phyloP scores from a whole-genome alignment of 2,113 vertebrate genomes.

The Nestor notabilis region DNA sequence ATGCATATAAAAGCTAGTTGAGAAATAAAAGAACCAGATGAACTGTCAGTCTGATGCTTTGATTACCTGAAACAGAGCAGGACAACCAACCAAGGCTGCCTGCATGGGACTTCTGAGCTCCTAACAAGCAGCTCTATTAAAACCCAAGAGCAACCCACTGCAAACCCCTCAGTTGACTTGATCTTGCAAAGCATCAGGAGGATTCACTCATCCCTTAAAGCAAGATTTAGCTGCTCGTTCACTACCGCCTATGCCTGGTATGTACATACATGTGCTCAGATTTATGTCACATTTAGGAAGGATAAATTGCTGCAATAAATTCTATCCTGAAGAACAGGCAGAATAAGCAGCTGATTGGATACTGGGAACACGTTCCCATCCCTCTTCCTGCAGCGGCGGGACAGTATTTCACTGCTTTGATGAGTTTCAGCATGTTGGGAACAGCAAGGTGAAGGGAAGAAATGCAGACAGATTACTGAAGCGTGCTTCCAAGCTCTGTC shows the following conservation, averaged over 20 bases:
- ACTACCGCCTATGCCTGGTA: not conserved
- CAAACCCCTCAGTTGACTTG: not conserved
- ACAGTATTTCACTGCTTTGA: not conserved
- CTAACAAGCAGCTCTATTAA: not conserved
- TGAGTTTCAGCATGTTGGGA: not conserved
- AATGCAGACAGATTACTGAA: not conserved
- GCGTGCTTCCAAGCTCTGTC: not conserved
- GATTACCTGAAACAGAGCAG: not conserved
- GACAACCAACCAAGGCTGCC: not conserved
- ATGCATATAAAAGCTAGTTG: not conserved
- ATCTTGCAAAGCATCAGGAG: not conserved
- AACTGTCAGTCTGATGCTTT: not conserved
- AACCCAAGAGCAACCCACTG: not conserved
- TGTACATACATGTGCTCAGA: slow-evolving; percentile 54
- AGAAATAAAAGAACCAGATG: not conserved
- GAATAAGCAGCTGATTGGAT: slow-evolving; percentile 63
- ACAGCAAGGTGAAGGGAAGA: not conserved
- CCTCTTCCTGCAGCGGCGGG: slow-evolving; percentile 26
- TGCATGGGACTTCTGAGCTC: not conserved
- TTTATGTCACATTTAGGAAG: slow-evolving; percentile 71
- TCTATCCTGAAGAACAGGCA: slow-evolving; percentile 47
- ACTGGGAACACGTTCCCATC: slow-evolving; percentile 34
- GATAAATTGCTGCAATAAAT: slow-evolving; percentile 78
- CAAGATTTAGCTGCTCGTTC: not conserved
- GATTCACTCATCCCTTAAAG: not conserved